A percentile compares a stretch with the other conserved stretches of the same genome.
Evolutionary conservation across 2,888 invertebrate species (phyloP).

Genomic region (Onchidella celtica): DNA sequence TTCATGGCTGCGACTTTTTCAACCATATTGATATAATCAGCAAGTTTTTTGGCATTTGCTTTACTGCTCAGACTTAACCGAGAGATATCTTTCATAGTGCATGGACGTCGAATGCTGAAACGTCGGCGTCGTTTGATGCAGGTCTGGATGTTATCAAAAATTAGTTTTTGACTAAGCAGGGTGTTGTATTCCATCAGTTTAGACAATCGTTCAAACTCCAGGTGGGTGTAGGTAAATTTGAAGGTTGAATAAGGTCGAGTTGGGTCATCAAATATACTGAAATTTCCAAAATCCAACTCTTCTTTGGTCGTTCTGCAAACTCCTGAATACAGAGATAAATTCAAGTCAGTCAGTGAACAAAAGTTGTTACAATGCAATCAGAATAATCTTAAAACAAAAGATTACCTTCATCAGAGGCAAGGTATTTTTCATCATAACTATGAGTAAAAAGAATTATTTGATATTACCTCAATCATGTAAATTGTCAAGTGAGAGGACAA

Average conservation of each 20-base stretch:
- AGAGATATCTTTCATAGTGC: constrained; percentile 66
- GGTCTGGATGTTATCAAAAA: constrained; percentile 75
- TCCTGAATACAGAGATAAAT: constrained; percentile 72
- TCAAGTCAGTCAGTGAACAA: no score
- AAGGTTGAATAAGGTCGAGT: constrained; percentile 80
- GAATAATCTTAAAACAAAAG: no score
- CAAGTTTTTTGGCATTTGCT: constrained; percentile 54
- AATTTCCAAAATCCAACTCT: constrained; percentile 80
- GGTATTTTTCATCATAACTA: no score
- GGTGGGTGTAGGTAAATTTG: constrained; percentile 80
- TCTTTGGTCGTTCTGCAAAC: constrained; percentile 78
- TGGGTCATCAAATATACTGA: constrained; percentile 80
- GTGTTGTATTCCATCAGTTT: constrained; percentile 81
- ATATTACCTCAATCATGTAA: no score
- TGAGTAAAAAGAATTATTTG: no score
- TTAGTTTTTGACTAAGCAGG: constrained; percentile 73
- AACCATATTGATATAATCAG: constrained; percentile 51
- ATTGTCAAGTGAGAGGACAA: no score
- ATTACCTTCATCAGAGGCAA: no score
- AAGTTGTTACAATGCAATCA: no score
- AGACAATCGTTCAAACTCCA: constrained; percentile 79
- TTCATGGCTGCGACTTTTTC: constrained; percentile 26
- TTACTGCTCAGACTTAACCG: constrained; percentile 60
- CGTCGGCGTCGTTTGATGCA: constrained; percentile 68
- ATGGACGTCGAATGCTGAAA: constrained; percentile 63